Percentiles rank a stretch among this genome's conserved stretches.
Conservation (phyloP, 2,888 invertebrate genomes). For the Doris montereyensis region DNA sequence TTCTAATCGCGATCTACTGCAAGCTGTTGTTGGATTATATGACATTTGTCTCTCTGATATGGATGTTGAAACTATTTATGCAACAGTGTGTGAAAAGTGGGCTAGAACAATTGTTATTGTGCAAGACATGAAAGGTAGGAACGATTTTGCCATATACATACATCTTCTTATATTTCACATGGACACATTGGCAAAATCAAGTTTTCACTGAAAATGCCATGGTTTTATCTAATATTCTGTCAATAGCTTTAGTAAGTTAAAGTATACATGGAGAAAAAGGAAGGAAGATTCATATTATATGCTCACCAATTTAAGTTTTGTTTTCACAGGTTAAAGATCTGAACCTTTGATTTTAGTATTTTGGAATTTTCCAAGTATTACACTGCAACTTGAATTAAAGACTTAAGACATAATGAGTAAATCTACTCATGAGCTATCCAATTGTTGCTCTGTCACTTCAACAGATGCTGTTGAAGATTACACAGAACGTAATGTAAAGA, state of each 20-base stretch:
- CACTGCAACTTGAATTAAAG: no score
- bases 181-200: background rate
- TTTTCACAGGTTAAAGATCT: no score
- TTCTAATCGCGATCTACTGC: constrained; percentile 70
- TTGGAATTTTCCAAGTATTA: no score
- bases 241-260: no score
- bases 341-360: no score
- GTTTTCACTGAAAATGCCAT: background rate
- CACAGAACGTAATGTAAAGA: constrained; percentile 36
- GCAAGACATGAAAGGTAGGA: constrained; percentile 69
- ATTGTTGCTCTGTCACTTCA: no score
- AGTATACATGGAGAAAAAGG: no score
- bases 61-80: constrained; percentile 72
- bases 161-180: background rate
- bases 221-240: no score
- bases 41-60: constrained; percentile 71
- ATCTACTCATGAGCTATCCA: no score
- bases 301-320: no score
- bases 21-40: constrained; percentile 72
- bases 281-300: no score
- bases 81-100: constrained; percentile 72
- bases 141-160: background rate
- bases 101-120: constrained; percentile 71
- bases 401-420: no score
- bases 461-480: constrained; percentile 38